Evolutionary conservation across 2,113 vertebrate species (phyloP).

Genomic region (Rhea pennata): DNA sequence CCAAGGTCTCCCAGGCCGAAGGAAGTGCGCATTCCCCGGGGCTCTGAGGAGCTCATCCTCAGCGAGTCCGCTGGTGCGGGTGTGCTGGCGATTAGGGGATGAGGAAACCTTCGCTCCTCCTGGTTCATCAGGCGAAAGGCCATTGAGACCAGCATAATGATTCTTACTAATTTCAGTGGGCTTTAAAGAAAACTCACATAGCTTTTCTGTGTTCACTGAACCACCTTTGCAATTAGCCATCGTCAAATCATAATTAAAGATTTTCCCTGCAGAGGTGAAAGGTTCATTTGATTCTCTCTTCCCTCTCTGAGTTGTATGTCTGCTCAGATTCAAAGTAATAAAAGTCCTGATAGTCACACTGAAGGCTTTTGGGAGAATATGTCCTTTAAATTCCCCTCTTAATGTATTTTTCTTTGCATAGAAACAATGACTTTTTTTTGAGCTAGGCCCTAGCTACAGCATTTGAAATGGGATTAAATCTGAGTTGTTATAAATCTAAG

Average conservation of each 20-base stretch:
- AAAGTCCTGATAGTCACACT: background rate
- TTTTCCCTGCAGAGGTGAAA: background rate
- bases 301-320: background rate
- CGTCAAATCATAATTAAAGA: background rate
- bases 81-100: constrained; percentile 4
- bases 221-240: background rate
- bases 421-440: constrained; percentile 26
- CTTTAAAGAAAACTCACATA: background rate
- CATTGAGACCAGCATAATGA: background rate
- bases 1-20: constrained; percentile 6
- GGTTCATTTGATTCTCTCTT: background rate
- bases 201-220: background rate
- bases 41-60: background rate
- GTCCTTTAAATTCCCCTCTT: background rate
- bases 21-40: background rate
- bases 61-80: background rate
- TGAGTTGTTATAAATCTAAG: constrained; percentile 6
- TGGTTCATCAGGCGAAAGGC: background rate
- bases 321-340: background rate
- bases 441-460: background rate
- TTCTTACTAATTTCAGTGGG: background rate
- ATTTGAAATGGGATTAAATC: constrained; percentile 33
- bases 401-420: constrained; percentile 21
- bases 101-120: background rate
- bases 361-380: constrained; percentile 8